These are phyloP conservation scores for Cydia amplana DNA, from an alignment of 1,140 invertebrate species.

Conservation along the genomic window DNA sequence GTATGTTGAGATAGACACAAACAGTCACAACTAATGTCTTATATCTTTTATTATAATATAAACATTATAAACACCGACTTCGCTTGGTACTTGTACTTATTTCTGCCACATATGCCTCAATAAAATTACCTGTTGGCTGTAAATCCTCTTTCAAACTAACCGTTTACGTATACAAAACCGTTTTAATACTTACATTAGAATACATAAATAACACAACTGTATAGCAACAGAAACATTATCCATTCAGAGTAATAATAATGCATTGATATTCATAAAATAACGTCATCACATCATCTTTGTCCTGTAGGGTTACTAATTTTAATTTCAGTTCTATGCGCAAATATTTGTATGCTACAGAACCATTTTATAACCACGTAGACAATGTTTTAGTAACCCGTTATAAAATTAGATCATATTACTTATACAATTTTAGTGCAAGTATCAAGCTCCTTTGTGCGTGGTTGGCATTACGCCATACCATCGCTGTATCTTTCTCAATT, in stretches of 20 bases:
- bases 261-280: constrained; percentile 36
- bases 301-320: neutral
- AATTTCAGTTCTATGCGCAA: neutral
- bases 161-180: constrained; percentile 50
- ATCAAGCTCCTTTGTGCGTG: constrained; percentile 19
- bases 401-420: constrained; percentile 16
- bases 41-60: neutral
- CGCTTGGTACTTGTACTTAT: constrained; percentile 46
- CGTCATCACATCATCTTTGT: neutral
- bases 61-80: constrained; percentile 34
- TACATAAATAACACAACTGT: constrained; percentile 55
- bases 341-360: neutral
- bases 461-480: neutral
- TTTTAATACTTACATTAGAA: constrained; percentile 54
- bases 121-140: constrained; percentile 44
- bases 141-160: constrained; percentile 49
- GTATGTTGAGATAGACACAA: constrained; percentile 16
- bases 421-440: constrained; percentile 28
- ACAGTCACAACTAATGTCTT: neutral
- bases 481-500: constrained; percentile 20
- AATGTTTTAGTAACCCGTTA: neutral
- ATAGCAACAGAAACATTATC: constrained; percentile 47
- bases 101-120: constrained; percentile 36
- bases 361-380: neutral
- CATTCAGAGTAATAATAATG: constrained; percentile 41